These are phyloP conservation scores for Sycophaga agraensis DNA, from an alignment of 1,140 invertebrate genomes.

Conservation along the genomic window DNA sequence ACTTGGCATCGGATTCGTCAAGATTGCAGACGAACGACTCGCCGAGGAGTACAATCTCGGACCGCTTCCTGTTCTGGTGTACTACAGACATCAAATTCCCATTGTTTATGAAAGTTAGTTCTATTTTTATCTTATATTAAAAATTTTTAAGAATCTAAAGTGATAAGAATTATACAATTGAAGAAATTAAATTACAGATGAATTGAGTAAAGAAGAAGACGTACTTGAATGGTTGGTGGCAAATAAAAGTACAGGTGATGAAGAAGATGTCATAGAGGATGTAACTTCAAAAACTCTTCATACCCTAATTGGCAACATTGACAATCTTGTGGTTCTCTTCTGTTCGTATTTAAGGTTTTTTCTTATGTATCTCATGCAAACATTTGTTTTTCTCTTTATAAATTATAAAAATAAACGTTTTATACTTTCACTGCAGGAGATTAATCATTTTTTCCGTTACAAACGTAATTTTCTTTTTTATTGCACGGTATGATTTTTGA, in stretches of 20 bases:
- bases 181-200: conserved; percentile 63
- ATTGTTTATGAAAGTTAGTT: conserved; percentile 89
- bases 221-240: conserved; percentile 91
- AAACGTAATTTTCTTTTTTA: neutral
- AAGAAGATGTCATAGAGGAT: conserved; percentile 92
- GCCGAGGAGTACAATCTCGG: conserved; percentile 92
- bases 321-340: conserved; percentile 89
- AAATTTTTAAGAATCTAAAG: no score
- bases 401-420: no score
- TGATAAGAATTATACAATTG: no score
- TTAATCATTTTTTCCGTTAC: neutral
- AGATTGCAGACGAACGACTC: conserved; percentile 88
- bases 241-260: conserved; percentile 89
- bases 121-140: neutral
- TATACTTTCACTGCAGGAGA: no score
- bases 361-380: conserved; percentile 15
- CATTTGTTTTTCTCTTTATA: neutral
- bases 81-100: conserved; percentile 92
- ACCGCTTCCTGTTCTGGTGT: conserved; percentile 83
- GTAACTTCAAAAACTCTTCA: conserved; percentile 85
- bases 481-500: no score
- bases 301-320: conserved; percentile 85
- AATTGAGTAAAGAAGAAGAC: conserved; percentile 87
- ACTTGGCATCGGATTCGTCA: conserved; percentile 90
- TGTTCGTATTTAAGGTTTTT: conserved; percentile 68